Base-by-base conservation (phyloP, 1,140 invertebrate species). In the Nomia melanderi region DNA sequence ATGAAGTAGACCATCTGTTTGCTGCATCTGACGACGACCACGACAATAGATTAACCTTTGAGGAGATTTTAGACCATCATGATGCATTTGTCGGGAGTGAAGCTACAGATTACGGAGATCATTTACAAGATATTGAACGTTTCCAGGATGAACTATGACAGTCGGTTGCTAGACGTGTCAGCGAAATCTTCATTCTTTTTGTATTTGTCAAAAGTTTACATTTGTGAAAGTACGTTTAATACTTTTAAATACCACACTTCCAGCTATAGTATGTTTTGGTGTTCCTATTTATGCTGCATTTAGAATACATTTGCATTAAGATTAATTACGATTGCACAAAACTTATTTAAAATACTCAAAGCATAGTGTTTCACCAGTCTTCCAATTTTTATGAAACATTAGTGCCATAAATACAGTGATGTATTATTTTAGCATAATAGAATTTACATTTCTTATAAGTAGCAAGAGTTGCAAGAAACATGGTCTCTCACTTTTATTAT, bases 11-110 rank as follows among this genome's bases (percentile, higher is more conserved):
- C 65, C 98, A 99, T 93, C 92, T 99, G 56, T 97, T 99, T 89
- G 95, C 95, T 1, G 93, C 95, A n/a, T 95, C 97, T 1, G 98
- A 99, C 93, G 95, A 96, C 79, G 95, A 99, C 91, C 95, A 96
- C 86, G 97, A 99, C 91, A 95, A 96, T 76, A 89, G 95, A 77
- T 93, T 99, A 14, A 95, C 95, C 1, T 97, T 96, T 89, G 93
- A 96, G 9, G 98, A 99, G 93, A 95, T 99, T 63, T 89, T 99
- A 0, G 94, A 96, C 23, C 96, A 98, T 90, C 96, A 99, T 89
- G 96, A 98, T 78, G 94, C 96, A 53, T 99, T 99, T 93, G 98
- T 99, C 20, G 98, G 98, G 20, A 98, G 97, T 89, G 98, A 99
- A 93, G 98, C 96, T 0, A 98, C 98, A n/a, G 97, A 98, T 89